Evolutionary conservation across 2,888 invertebrate species (phyloP).

Genomic region (Drosophila borborema): DNA sequence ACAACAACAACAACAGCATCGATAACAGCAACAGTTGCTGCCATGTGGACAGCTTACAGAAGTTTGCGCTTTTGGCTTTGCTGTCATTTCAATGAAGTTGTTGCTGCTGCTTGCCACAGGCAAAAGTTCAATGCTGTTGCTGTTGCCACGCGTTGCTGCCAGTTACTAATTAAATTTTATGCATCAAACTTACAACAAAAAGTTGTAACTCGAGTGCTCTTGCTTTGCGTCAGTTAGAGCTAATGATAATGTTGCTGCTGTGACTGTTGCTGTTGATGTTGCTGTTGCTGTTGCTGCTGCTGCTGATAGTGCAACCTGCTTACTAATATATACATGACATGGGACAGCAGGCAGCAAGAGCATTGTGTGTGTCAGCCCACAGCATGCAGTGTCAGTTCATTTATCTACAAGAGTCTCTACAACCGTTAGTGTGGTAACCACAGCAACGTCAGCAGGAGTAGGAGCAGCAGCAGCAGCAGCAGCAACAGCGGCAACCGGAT

Average conservation of each 20-base stretch:
- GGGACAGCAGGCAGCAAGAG: constrained; percentile 45
- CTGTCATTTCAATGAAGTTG: constrained; percentile 59
- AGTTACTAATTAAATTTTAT: constrained; percentile 76
- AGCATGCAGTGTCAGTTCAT: constrained; percentile 57
- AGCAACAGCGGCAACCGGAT: constrained; percentile 37
- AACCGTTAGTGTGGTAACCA: constrained; percentile 8
- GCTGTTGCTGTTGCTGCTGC: constrained; percentile 34
- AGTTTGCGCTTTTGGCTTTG: constrained; percentile 37
- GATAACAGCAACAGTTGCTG: constrained; percentile 19
- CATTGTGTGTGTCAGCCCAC: constrained; percentile 37
- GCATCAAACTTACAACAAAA: constrained; percentile 50
- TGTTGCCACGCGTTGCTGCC: constrained; percentile 28
- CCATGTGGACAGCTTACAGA: constrained; percentile 35
- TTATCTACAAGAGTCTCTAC: constrained; percentile 50
- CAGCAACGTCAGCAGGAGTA: background rate
- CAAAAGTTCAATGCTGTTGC: constrained; percentile 47
- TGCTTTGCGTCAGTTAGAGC: constrained; percentile 43
- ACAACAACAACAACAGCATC: constrained; percentile 6
- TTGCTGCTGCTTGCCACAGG: constrained; percentile 29
- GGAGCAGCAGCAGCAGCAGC: background rate
- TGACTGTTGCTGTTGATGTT: constrained; percentile 16
- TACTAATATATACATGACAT: constrained; percentile 72
- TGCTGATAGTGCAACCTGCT: constrained; percentile 50
- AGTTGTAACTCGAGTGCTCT: constrained; percentile 56
- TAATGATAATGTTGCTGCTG: constrained; percentile 51